Evolutionary conservation across 2,113 vertebrate genomes (phyloP).

Genomic region (Cervus canadensis): DNA sequence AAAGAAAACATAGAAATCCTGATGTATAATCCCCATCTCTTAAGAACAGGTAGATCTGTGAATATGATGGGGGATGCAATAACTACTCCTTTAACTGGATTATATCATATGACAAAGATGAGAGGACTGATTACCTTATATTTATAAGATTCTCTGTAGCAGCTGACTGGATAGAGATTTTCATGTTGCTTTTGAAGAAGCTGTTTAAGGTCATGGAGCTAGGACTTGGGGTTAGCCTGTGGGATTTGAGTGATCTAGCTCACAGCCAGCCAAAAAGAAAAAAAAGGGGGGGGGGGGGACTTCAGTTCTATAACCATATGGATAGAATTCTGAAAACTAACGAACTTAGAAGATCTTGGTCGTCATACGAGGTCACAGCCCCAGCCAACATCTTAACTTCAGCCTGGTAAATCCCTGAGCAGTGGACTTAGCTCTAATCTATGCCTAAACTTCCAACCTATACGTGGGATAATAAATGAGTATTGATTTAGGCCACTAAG

Average conservation of each 20-base stretch:
- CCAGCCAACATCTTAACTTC: not conserved
- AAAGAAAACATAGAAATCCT: not conserved
- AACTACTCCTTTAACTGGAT: not conserved
- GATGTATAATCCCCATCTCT: not conserved
- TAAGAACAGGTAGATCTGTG: not conserved
- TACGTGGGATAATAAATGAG: not conserved
- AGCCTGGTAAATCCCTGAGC: not conserved
- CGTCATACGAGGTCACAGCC: not conserved
- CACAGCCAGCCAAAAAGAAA: not conserved
- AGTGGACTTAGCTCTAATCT: not conserved
- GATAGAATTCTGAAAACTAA: not conserved
- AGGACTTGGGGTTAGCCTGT: not conserved
- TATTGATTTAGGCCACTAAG: not conserved
- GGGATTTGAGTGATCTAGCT: not conserved
- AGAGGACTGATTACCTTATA: not conserved
- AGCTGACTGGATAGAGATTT: not conserved
- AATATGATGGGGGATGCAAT: not conserved
- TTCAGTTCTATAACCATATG: not conserved
- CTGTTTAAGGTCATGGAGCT: not conserved
- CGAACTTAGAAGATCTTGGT: not conserved
- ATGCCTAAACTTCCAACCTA: not conserved
- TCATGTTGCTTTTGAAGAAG: not conserved
- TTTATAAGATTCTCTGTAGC: not conserved
- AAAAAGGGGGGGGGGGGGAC: not conserved
- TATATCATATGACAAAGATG: not conserved